Conservation (phyloP, 2,113 vertebrate genomes). For the Rhagologus leucostigma region DNA sequence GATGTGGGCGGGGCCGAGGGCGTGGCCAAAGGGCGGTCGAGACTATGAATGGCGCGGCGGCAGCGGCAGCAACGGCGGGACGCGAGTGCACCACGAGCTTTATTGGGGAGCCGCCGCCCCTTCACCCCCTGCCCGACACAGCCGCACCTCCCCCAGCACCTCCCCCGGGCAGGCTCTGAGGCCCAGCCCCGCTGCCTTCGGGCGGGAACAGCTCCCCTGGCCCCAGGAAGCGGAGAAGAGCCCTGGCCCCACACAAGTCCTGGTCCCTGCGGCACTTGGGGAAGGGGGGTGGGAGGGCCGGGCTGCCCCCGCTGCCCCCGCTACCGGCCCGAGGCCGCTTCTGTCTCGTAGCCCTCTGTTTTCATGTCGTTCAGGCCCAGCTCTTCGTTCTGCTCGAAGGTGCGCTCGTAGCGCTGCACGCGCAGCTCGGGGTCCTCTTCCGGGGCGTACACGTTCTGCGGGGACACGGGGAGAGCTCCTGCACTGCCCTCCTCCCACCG, state of each 20-base stretch:
- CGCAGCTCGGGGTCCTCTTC: conserved; percentile 89
- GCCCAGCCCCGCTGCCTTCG: background rate
- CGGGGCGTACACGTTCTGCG: conserved; percentile 88
- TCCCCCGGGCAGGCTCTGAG: background rate
- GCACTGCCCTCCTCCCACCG: rapidly evolving
- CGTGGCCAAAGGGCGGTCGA: rapidly evolving
- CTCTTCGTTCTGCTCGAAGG: conserved; percentile 90
- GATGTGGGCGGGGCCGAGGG: rapidly evolving
- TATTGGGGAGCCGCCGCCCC: background rate
- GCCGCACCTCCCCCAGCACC: rapidly evolving
- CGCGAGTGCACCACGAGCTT: background rate
- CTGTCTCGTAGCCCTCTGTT: conserved; percentile 81
- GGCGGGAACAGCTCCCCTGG: background rate
- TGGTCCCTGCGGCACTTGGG: rapidly evolving
- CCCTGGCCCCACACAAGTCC: rapidly evolving
- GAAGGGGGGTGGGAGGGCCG: rapidly evolving
- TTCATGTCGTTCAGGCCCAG: conserved; percentile 94
- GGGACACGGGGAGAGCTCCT: background rate
- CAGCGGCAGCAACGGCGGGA: no score
- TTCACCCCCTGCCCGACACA: background rate
- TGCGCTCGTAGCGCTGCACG: conserved; percentile 81
- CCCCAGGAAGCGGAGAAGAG: background rate
- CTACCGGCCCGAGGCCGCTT: conserved; percentile 18
- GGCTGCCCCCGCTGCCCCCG: rapidly evolving
- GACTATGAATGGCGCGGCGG: background rate